Conservation (phyloP, 1,140 invertebrate species). For the Lamellibrachia luymesi region DNA sequence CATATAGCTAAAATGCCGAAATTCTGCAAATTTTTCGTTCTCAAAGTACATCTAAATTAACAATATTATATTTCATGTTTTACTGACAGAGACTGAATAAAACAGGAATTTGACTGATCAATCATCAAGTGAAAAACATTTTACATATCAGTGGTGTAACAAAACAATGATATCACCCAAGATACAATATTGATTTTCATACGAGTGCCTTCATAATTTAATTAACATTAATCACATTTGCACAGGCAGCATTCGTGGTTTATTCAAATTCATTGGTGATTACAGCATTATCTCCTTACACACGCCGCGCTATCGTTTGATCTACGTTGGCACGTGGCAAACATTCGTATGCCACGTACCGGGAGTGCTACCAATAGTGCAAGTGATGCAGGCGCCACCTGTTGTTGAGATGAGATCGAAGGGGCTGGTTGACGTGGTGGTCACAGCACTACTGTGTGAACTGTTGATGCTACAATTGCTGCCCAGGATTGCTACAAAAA, state of each 20-base stretch:
- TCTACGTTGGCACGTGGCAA: neutral
- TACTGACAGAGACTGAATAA: too few relatives aligned
- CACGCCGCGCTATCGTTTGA: neutral
- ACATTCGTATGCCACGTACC: neutral
- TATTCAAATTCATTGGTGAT: neutral
- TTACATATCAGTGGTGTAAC: too few relatives aligned
- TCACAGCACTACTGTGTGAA: neutral
- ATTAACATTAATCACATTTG: neutral
- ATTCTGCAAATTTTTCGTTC: too few relatives aligned
- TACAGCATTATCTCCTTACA: neutral
- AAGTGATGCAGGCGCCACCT: neutral
- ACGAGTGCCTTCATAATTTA: neutral
- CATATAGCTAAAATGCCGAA: too few relatives aligned
- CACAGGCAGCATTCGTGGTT: neutral
- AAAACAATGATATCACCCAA: too few relatives aligned
- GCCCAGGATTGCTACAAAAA: neutral
- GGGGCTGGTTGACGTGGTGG: neutral
- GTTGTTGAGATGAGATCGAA: neutral
- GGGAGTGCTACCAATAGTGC: neutral
- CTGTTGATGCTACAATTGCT: neutral
- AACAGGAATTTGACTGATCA: too few relatives aligned
- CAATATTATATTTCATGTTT: too few relatives aligned
- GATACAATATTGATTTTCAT: neutral
- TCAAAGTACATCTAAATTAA: too few relatives aligned
- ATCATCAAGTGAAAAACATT: too few relatives aligned